A percentile compares a stretch with the other conserved stretches of the same genome.
These are phyloP conservation scores for Pseudopleuronectes americanus DNA, from an alignment of 2,797 vertebrate species.

Conservation along the genomic window DNA sequence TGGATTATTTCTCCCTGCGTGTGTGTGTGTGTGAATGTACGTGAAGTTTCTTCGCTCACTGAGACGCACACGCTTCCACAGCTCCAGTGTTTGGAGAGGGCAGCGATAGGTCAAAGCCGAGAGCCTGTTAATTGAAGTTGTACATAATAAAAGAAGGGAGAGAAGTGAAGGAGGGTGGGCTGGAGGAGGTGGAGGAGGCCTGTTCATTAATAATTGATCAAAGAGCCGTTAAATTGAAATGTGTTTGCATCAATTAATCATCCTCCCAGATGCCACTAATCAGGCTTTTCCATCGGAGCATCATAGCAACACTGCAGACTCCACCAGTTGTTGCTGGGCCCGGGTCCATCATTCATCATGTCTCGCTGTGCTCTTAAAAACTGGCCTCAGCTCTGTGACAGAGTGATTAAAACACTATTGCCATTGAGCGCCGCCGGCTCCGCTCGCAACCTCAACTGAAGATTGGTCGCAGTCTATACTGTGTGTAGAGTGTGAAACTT, in stretches of 20 bases:
- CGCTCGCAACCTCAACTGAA: constrained; percentile 63
- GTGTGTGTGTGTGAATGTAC: neutral
- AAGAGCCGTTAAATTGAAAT: constrained; percentile 82
- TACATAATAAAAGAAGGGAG: constrained; percentile 69
- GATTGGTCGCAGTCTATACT: constrained; percentile 49
- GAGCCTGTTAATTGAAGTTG: constrained; percentile 71
- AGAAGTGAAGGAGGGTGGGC: neutral
- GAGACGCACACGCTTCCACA: constrained; percentile 14
- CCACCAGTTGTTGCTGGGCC: constrained; percentile 50
- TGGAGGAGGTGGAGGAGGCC: neutral
- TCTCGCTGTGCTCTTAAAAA: constrained; percentile 70
- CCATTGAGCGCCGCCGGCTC: constrained; percentile 56
- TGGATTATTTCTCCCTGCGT: constrained; percentile 12
- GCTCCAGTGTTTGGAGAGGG: constrained; percentile 43
- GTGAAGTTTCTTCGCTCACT: constrained; percentile 12
- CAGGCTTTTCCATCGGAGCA: constrained; percentile 69
- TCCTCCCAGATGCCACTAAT: constrained; percentile 78
- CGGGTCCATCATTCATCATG: constrained; percentile 72
- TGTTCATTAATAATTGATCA: constrained; percentile 82
- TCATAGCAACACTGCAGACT: constrained; percentile 66
- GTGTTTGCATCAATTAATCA: constrained; percentile 84
- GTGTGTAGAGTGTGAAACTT: constrained; percentile 53
- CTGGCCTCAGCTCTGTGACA: constrained; percentile 63
- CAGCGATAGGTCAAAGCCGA: constrained; percentile 58
- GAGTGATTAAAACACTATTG: constrained; percentile 79